Conservation (phyloP, 2,797 vertebrate species). For the Catostomus latipinnis region DNA sequence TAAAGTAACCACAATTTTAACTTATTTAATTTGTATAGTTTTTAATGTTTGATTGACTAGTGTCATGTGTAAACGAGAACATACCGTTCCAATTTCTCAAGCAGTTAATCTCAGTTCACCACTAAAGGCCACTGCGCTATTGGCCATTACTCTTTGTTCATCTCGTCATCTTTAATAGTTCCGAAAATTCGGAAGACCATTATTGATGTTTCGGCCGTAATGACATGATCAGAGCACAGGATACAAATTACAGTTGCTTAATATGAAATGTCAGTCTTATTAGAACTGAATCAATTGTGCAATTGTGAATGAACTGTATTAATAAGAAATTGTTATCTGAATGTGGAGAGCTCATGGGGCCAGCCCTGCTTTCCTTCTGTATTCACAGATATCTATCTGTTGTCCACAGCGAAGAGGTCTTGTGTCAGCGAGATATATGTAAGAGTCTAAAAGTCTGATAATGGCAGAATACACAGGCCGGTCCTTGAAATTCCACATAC, state of each 20-base stretch:
- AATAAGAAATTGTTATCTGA: neutral
- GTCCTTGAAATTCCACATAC: slow-evolving; percentile 78
- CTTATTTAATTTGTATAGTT: too few species aligned
- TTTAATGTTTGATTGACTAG: too few species aligned
- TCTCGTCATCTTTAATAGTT: too few species aligned
- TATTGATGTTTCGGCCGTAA: neutral
- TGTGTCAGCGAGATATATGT: slow-evolving; percentile 59
- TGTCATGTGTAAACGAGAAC: too few species aligned
- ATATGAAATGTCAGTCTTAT: neutral
- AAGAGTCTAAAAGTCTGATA: slow-evolving; percentile 72
- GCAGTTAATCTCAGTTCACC: neutral
- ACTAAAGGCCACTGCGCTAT: neutral
- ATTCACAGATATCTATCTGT: slow-evolving; percentile 64
- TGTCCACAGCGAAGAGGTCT: slow-evolving; percentile 60
- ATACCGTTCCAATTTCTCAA: too few species aligned
- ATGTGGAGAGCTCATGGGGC: neutral
- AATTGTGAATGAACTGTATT: neutral
- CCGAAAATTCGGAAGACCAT: neutral
- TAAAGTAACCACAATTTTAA: too few species aligned
- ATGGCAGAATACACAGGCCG: slow-evolving; percentile 71
- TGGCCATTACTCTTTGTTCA: neutral
- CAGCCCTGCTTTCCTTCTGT: slow-evolving; percentile 70
- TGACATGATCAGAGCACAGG: too few species aligned
- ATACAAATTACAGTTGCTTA: neutral
- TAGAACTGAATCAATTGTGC: neutral